Evolutionary conservation across 2,888 invertebrate species (phyloP), one percentile per base, ranked within the genome.

Genomic region (Onthophagus sagittarius): DNA sequence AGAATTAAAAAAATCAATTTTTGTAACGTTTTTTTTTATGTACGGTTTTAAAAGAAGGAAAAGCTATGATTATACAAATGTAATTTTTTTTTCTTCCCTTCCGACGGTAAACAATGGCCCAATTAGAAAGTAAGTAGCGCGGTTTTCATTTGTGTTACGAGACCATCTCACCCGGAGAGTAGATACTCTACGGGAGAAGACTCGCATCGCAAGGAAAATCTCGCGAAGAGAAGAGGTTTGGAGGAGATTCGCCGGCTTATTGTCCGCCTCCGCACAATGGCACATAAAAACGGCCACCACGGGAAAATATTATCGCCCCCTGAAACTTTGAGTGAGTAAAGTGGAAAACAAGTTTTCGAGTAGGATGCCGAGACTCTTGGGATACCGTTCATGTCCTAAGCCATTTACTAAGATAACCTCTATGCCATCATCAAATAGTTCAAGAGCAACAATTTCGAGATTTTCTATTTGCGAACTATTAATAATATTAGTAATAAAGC

Each of bases 311-410:
- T 73, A 73, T 73, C 73, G 71, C 71, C 65, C 53, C 62, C 67
- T 67, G 73, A 73, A 73, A 73, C 71, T 73, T 71, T 73, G 71
- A 73, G 70, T 73, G 70, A 73, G 73, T 73, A 73, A 70, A 73
- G 73, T 73, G 73, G 73, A 73, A 73, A 73, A 73, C 73, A 73
- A 73, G 73, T 73, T 73, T 70, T 64, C 73, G 70, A 71, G 73
- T 53, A 64, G 71, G 62, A 62, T 73, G 33, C 62, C 67, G 39
- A 53, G 39, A 53, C 39, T 53, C 7, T 11, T 11, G 11, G 39
- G 39, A 53, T 53, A 11, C 9, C 39, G 39, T 11, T 53, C 39
- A 53, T 2, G 39, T 53, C 39, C 5, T 53, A 53, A 53, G 39
- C 39, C 39, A 53, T 53, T 53, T 53, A 2, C 39, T 11, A 53